Conservation (phyloP, 1,140 invertebrate genomes). For the Amyelois transitella region DNA sequence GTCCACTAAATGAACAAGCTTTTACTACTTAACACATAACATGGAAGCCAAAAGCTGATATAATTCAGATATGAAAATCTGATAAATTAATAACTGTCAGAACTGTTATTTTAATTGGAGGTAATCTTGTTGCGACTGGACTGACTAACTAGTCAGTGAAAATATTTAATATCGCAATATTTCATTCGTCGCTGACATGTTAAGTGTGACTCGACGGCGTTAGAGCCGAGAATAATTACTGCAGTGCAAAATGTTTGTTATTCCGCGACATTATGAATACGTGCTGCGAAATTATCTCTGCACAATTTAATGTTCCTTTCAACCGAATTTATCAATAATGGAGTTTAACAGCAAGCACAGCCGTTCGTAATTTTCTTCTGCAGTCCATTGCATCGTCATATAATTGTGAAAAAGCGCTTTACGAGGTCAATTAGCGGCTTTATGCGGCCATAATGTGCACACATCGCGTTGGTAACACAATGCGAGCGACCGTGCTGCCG, state of each 20-base stretch:
- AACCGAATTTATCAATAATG: not conserved
- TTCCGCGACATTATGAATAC: not conserved
- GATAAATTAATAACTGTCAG: not conserved
- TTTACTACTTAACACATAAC: too few species aligned
- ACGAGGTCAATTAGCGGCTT: constrained; percentile 49
- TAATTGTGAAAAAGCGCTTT: constrained; percentile 28
- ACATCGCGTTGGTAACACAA: constrained; percentile 33
- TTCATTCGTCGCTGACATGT: not conserved
- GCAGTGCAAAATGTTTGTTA: not conserved
- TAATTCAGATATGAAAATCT: too few species aligned
- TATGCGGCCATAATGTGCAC: constrained; percentile 35
- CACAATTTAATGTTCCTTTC: not conserved
- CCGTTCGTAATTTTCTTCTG: not conserved
- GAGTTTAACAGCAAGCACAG: not conserved
- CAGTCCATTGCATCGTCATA: not conserved
- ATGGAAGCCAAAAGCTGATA: too few species aligned
- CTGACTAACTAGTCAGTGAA: not conserved
- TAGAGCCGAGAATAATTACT: not conserved
- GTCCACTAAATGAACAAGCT: too few species aligned
- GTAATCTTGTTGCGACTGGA: not conserved
- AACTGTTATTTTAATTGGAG: not conserved
- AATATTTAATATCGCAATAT: not conserved
- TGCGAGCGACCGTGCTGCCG: constrained; percentile 35
- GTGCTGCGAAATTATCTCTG: not conserved
- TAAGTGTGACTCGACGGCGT: not conserved